Evolutionary conservation across 2,888 invertebrate species (phyloP).

Genomic region (Parnassius orleans): DNA sequence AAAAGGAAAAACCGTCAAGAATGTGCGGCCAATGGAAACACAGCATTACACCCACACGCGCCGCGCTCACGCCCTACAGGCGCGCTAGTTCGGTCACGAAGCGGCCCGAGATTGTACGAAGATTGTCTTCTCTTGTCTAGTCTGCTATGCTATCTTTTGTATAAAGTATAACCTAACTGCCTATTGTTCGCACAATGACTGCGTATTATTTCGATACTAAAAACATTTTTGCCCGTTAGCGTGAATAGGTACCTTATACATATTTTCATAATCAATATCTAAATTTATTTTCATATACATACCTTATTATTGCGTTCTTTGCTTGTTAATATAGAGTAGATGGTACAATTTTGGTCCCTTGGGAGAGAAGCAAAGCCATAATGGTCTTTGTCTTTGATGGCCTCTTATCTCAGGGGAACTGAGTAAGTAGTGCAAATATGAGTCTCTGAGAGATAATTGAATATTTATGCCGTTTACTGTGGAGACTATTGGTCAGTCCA

Average conservation of each 20-base stretch:
- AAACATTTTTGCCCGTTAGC: constrained; percentile 12
- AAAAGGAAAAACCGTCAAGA: constrained; percentile 31
- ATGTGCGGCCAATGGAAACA: constrained; percentile 46
- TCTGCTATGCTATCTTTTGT: constrained; percentile 36
- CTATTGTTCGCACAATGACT: constrained; percentile 42
- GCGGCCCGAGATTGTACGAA: constrained; percentile 62
- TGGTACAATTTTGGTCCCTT: no score
- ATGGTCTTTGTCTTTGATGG: no score
- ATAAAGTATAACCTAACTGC: constrained; percentile 34
- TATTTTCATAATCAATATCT: not conserved
- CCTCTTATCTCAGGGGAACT: no score
- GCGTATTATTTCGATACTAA: constrained; percentile 18
- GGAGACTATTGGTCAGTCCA: no score
- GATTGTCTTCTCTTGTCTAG: constrained; percentile 68
- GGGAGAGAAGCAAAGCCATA: no score
- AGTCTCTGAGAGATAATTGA: no score
- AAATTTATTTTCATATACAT: no score
- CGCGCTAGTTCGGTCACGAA: constrained; percentile 67
- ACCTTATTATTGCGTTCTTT: no score
- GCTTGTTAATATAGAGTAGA: no score
- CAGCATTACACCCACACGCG: constrained; percentile 45
- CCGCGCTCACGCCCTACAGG: constrained; percentile 49
- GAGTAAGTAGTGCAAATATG: no score
- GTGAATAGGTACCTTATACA: not conserved
- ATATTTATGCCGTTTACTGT: no score